Evolutionary conservation across 2,113 vertebrate genomes (phyloP).

Genomic region (Platycercus adscitus): DNA sequence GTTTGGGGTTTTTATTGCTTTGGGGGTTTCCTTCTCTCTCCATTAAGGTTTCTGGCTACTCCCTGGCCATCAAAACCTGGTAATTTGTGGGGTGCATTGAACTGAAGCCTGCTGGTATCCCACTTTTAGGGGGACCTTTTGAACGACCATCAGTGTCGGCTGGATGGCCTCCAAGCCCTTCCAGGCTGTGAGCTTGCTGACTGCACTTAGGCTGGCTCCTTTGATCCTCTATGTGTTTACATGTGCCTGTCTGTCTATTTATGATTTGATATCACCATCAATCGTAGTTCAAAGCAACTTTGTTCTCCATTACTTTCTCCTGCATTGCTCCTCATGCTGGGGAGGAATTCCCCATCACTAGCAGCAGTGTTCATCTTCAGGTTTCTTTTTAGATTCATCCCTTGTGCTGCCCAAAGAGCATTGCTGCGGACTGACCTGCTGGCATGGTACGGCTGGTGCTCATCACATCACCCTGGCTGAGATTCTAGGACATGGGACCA

Average conservation of each 20-base stretch:
- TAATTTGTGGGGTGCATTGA: neutral
- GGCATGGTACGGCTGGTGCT: neutral
- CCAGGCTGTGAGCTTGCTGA: neutral
- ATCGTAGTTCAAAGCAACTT: neutral
- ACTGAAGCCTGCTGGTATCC: neutral
- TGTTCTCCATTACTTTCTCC: neutral
- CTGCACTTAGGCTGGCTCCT: neutral
- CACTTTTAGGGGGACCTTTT: neutral
- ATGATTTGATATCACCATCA: neutral
- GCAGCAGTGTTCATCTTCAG: neutral
- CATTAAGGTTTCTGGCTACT: neutral
- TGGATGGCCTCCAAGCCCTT: neutral
- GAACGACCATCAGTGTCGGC: rapidly evolving
- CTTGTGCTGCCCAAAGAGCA: neutral
- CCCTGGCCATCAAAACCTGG: neutral
- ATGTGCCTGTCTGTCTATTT: neutral
- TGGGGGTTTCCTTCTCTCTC: no score
- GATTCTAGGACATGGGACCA: neutral
- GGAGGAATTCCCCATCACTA: neutral
- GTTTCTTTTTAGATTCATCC: neutral
- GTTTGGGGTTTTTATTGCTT: neutral
- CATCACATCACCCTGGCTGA: rapidly evolving
- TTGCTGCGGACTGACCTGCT: neutral
- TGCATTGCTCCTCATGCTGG: rapidly evolving
- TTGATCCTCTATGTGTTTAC: neutral